Conservation (phyloP, 1,140 invertebrate genomes). For the Diorhabda sublineata region DNA sequence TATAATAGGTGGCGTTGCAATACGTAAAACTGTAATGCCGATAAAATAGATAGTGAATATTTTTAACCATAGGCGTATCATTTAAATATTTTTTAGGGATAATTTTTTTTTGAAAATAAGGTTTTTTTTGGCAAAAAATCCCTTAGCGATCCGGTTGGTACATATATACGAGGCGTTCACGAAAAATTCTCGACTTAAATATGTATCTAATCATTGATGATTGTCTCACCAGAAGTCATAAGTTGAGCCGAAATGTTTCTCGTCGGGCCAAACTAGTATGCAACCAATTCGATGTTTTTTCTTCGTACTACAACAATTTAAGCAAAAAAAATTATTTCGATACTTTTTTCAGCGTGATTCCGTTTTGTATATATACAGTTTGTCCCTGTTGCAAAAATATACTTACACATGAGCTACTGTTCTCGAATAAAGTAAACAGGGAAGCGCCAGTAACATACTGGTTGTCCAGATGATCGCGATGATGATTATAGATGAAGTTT, state of each 20-base stretch:
- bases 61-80: too few species aligned
- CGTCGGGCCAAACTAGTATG: conserved; percentile 66
- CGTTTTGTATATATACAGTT: background rate
- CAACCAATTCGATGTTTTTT: conserved; percentile 57
- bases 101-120: too few species aligned
- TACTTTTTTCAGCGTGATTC: background rate
- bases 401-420: conserved; percentile 69
- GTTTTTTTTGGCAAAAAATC: background rate
- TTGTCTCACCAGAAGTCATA: conserved; percentile 61
- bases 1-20: too few species aligned
- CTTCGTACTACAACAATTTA: conserved; percentile 46
- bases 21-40: too few species aligned
- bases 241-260: conserved; percentile 54
- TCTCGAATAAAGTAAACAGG: conserved; percentile 78
- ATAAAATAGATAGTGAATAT: too few species aligned
- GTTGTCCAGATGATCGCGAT: conserved; percentile 78
- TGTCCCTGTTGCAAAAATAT: background rate
- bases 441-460: conserved; percentile 71
- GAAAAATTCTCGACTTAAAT: too few species aligned
- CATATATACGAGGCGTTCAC: too few species aligned
- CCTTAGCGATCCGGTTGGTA: background rate
- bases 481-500: conserved; percentile 68
- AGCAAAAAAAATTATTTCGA: conserved; percentile 8
- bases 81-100: too few species aligned
- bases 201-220: too few species aligned